These are phyloP conservation scores for Perca schrenkii DNA, from an alignment of 2,113 vertebrate genomes.

Conservation along the genomic window DNA sequence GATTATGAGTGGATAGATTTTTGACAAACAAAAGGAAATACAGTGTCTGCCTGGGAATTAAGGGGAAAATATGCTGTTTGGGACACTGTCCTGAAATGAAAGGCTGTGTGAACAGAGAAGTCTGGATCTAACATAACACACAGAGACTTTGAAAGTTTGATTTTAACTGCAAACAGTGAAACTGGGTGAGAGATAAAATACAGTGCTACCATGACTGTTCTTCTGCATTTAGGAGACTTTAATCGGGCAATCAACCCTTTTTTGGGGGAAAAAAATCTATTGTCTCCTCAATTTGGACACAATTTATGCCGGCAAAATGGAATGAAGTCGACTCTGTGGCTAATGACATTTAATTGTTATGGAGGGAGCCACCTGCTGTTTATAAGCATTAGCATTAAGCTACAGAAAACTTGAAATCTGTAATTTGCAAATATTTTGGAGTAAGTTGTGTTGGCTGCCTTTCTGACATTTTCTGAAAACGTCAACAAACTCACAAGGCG, in stretches of 20 bases:
- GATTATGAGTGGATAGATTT: neutral
- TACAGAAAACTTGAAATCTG: neutral
- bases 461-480: neutral
- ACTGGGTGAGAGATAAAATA: neutral
- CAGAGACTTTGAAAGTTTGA: neutral
- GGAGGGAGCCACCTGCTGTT: neutral
- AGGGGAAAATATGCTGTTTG: slow-evolving; percentile 21
- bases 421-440: neutral
- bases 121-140: slow-evolving; percentile 25
- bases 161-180: neutral
- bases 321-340: neutral
- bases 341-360: slow-evolving; percentile 6
- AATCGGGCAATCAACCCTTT: neutral
- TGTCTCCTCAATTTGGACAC: neutral
- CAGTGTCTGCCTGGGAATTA: neutral
- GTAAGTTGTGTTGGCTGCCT: neutral
- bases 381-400: neutral
- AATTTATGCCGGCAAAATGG: neutral
- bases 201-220: neutral
- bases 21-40: slow-evolving; percentile 13
- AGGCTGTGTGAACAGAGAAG: neutral
- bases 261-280: neutral
- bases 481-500: neutral
- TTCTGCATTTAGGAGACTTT: neutral
- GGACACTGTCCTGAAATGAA: slow-evolving; percentile 18